Percentiles rank a stretch among this genome's conserved stretches.
phyloP scores from a whole-genome alignment of 2,113 vertebrate species.

The Hippocampus comes region DNA sequence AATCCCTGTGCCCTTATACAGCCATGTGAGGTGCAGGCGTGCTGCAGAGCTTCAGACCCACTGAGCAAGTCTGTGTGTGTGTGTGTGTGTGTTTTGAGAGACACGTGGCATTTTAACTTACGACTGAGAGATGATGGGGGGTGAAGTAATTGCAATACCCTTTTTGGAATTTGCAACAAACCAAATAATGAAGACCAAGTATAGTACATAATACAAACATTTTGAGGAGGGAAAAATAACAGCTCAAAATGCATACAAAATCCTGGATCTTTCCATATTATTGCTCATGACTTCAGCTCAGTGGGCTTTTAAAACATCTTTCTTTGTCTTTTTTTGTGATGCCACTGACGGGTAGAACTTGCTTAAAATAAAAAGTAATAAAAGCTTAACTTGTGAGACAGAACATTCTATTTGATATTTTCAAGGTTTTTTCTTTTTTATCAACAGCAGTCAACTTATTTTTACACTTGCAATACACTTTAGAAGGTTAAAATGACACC shows the following conservation, averaged over 20 bases:
- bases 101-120: conserved; percentile 43
- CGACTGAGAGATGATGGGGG: not conserved
- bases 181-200: not conserved
- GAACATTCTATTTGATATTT: no score
- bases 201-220: no score
- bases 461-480: no score
- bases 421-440: no score
- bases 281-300: not conserved
- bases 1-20: conserved; percentile 77
- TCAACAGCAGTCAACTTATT: no score
- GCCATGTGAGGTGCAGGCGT: conserved; percentile 67
- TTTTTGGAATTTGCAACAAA: not conserved
- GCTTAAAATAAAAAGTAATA: not conserved
- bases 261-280: not conserved
- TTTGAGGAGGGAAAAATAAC: no score
- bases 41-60: conserved; percentile 44
- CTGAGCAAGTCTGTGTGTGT: conserved; percentile 23
- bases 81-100: conserved; percentile 8
- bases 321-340: not conserved
- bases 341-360: not conserved
- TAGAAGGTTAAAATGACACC: no score
- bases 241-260: no score
- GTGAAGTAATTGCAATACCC: not conserved
- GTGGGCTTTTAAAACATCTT: not conserved
- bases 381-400: not conserved